phyloP scores from a whole-genome alignment of 2,113 vertebrate species.

The Platysteira castanea region DNA sequence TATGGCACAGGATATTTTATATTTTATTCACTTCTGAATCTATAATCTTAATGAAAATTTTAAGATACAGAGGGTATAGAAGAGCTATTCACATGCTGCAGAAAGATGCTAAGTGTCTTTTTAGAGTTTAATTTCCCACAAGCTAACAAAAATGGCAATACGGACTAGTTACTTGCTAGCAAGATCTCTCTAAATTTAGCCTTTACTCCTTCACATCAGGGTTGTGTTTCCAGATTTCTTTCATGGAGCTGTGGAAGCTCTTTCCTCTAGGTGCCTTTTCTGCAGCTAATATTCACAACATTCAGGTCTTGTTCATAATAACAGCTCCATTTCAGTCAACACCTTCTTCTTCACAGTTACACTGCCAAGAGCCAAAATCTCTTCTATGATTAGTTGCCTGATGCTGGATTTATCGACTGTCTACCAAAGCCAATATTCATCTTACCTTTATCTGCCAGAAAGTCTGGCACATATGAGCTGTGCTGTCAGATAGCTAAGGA shows the following conservation, averaged over 20 bases:
- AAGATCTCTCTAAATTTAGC: background rate
- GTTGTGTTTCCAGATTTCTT: background rate
- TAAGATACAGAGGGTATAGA: background rate
- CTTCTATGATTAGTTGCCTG: background rate
- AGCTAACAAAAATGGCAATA: background rate
- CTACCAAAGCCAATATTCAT: background rate
- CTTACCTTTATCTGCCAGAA: background rate
- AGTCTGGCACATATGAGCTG: background rate
- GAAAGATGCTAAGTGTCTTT: background rate
- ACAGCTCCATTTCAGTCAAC: background rate
- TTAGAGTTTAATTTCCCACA: background rate
- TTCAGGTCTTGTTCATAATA: background rate
- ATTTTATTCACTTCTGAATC: background rate
- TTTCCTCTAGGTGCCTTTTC: background rate
- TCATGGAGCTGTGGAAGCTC: fast-evolving
- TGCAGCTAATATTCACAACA: background rate
- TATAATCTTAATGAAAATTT: constrained; percentile 19
- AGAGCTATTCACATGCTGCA: background rate
- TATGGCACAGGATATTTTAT: background rate
- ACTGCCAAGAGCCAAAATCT: background rate
- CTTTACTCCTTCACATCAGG: background rate
- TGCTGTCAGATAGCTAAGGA: background rate
- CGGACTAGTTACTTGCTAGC: background rate
- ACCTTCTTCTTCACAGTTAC: background rate
- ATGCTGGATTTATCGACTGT: background rate